Evolutionary conservation across 2,797 vertebrate genomes (phyloP).

Genomic region (Margarornis squamiger): DNA sequence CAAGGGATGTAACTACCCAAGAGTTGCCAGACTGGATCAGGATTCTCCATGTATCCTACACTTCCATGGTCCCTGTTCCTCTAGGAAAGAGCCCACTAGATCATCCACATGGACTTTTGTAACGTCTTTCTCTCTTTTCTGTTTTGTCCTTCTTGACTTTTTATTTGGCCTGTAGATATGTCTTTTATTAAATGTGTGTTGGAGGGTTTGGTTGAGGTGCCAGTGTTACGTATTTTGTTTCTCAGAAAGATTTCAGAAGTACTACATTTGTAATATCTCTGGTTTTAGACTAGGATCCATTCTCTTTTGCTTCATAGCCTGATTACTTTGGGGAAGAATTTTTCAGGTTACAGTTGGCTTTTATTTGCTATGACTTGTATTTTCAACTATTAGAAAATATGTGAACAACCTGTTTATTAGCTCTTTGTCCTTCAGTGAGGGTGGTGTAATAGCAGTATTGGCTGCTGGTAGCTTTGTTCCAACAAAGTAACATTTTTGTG

Average conservation of each 20-base stretch:
- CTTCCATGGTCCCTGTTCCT: neutral
- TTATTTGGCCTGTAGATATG: neutral
- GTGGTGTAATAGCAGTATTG: neutral
- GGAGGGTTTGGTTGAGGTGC: neutral
- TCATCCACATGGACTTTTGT: neutral
- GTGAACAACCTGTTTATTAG: conserved; percentile 1
- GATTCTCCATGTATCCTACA: neutral
- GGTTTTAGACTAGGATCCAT: neutral
- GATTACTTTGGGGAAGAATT: neutral
- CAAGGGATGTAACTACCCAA: neutral
- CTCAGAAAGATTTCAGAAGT: neutral
- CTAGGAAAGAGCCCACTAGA: neutral
- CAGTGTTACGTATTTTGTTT: neutral
- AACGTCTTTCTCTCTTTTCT: neutral
- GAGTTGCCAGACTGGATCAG: neutral
- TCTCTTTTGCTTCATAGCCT: neutral
- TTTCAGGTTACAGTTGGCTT: neutral
- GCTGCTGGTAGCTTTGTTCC: neutral
- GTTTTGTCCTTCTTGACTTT: neutral
- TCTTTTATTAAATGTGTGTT: neutral
- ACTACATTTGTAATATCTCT: neutral
- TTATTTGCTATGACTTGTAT: neutral
- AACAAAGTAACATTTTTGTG: neutral
- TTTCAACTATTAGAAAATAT: conserved; percentile 18
- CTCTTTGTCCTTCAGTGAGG: neutral